Base-by-base conservation (phyloP, 2,113 vertebrate genomes). In the Cyphomyrus plagiostoma region DNA sequence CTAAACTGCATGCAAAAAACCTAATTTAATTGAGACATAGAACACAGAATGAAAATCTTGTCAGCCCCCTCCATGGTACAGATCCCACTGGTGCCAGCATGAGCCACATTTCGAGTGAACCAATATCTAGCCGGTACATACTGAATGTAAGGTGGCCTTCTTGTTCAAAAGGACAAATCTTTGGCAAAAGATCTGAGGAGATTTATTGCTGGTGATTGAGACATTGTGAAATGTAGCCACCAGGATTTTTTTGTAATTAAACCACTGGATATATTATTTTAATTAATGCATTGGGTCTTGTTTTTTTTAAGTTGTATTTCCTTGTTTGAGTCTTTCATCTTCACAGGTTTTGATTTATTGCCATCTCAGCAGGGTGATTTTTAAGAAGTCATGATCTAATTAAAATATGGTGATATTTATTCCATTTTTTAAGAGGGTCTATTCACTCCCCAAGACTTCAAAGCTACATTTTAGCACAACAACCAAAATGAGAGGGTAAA, bases 351-450 rank as follows among this genome's bases (percentile, higher is more conserved):
- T 94, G 94, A 95, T 94, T 94, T 94, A 93, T 95, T 93, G 94
- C 91, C 83, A 89, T 1, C 90, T 80, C 93, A n/a, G 90, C 89
- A 74, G 94, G 94, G 93, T 88, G 88, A 93, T 93, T 93, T 90
- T 92, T 91, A 94, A 92, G 80, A 92, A 90, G 92, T 93, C 90
- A 90, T 89, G 56, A 89, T 89, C 92, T 91, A 92, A 93, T 95
- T 94, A 92, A 93, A 95, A 94, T 94, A 91, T 93, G 91, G 90
- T 90, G 93, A 95, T 94, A 94, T 94, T 93, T 94, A 95, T 94
- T 93, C 93, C 92, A 92, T 92, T 91, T 88, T 88, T 89, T 89
- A 13, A 35, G 91, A 52, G 52, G 35, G 83, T 93, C 89, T 13
- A 91, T 80, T 90, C 74, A 91, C 84, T 90, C 77, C 56, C 89